Evolutionary conservation across 2,888 invertebrate species (phyloP).

Genomic region (Cynaeus angustus): DNA sequence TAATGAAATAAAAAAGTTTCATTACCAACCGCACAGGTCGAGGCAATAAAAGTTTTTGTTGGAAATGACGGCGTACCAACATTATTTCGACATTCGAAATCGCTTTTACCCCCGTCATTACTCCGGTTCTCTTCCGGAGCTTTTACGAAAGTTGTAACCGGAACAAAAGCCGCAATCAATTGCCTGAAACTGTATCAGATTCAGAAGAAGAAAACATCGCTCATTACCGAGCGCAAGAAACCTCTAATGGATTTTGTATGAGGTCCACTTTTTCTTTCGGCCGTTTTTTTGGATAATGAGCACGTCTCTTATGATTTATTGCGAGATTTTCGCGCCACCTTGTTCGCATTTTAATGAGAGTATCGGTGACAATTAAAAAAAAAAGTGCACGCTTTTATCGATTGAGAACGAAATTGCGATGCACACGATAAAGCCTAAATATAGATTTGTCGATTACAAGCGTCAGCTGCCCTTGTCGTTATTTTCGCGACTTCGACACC

Average conservation of each 20-base stretch:
- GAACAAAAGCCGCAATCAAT: constrained; percentile 9
- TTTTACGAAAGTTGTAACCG: neutral
- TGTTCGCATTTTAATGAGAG: neutral
- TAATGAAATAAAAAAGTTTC: too few relatives aligned
- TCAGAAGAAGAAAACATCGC: neutral
- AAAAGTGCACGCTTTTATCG: too few relatives aligned
- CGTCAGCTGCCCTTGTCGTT: constrained; percentile 60
- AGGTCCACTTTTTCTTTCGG: constrained; percentile 7
- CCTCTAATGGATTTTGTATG: constrained; percentile 24
- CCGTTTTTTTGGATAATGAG: neutral
- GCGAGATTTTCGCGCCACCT: constrained; percentile 4
- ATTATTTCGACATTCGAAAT: too few relatives aligned
- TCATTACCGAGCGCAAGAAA: constrained; percentile 3
- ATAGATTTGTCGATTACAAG: constrained; percentile 58
- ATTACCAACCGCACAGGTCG: too few relatives aligned
- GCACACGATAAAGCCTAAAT: constrained; percentile 54
- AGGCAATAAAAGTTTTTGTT: too few relatives aligned
- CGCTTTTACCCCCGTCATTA: too few relatives aligned
- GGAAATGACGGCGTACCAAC: too few relatives aligned
- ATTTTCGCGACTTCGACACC: constrained; percentile 58
- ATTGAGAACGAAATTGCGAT: neutral
- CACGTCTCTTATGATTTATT: constrained; percentile 1
- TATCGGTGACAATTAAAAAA: constrained; percentile 3
- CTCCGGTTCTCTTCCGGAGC: too few relatives aligned
- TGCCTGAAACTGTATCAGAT: constrained; percentile 1